phyloP scores from a whole-genome alignment of 2,797 vertebrate species.

The Chelon labrosus region DNA sequence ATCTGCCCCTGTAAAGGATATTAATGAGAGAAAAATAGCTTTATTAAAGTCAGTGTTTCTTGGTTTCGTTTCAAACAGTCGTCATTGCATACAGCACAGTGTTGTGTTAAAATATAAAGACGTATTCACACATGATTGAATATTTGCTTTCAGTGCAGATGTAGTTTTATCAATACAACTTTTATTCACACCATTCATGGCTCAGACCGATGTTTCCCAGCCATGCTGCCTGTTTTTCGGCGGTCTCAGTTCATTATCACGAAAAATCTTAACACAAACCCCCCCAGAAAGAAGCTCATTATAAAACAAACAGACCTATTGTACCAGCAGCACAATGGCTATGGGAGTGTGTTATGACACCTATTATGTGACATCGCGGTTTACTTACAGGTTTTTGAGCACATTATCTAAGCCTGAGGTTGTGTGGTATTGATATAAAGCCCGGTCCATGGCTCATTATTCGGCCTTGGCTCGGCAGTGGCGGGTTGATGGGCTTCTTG shows the following conservation, averaged over 20 bases:
- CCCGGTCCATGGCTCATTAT: conserved; percentile 6
- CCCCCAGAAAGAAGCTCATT: conserved; percentile 9
- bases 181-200: not conserved
- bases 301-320: conserved; percentile 10
- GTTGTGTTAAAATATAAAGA: not conserved
- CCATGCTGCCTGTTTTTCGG: conserved; percentile 3
- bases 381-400: conserved; percentile 23
- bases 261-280: conserved; percentile 14
- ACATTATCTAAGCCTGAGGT: conserved; percentile 22
- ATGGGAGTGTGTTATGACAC: not conserved
- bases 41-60: conserved; percentile 54
- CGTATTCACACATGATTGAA: not conserved
- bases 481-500: not conserved
- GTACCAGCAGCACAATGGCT: conserved; percentile 10
- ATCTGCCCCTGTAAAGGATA: conserved; percentile 28
- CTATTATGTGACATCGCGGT: conserved; percentile 24
- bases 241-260: conserved; percentile 2
- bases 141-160: conserved; percentile 3
- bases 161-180: not conserved
- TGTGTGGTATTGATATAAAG: conserved; percentile 12
- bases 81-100: conserved; percentile 13
- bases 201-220: conserved; percentile 12
- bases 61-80: conserved; percentile 21
- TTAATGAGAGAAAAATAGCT: conserved; percentile 29
- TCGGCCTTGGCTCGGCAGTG: conserved; percentile 13